Evolutionary conservation across 2,797 vertebrate species (phyloP).

Genomic region (Clarias platycephalus): DNA sequence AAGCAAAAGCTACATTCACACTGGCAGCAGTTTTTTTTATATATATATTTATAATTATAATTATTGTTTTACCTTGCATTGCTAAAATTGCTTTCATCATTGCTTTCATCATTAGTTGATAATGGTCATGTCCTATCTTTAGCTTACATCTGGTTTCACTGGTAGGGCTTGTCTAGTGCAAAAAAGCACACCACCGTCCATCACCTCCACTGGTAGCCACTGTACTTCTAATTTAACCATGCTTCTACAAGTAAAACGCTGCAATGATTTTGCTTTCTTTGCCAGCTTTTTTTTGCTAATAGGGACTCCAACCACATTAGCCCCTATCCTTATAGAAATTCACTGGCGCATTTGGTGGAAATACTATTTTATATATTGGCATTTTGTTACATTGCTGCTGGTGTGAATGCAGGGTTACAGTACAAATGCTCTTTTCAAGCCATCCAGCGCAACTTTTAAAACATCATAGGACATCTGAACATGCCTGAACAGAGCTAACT

Average conservation of each 20-base stretch:
- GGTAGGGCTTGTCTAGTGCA: neutral
- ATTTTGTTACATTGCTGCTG: neutral
- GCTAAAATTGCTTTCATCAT: neutral
- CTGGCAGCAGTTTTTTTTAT: neutral
- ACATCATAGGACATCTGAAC: conserved; percentile 15
- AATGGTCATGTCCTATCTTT: neutral
- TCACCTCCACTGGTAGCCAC: neutral
- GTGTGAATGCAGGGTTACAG: conserved; percentile 8
- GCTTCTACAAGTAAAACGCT: neutral
- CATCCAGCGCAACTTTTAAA: neutral
- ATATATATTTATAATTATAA: neutral
- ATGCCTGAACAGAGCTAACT: conserved; percentile 15
- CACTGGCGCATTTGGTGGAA: no score
- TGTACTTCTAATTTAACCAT: neutral
- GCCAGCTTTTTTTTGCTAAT: neutral
- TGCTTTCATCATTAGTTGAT: neutral
- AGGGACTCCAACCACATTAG: neutral
- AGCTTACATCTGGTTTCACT: neutral
- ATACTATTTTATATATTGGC: neutral
- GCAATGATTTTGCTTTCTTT: neutral
- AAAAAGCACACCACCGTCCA: neutral
- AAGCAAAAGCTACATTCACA: neutral
- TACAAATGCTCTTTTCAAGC: neutral
- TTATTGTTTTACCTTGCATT: neutral
- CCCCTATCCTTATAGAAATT: no score